Conservation (phyloP, 1,140 invertebrate genomes). For the Papilio aristodemus region DNA sequence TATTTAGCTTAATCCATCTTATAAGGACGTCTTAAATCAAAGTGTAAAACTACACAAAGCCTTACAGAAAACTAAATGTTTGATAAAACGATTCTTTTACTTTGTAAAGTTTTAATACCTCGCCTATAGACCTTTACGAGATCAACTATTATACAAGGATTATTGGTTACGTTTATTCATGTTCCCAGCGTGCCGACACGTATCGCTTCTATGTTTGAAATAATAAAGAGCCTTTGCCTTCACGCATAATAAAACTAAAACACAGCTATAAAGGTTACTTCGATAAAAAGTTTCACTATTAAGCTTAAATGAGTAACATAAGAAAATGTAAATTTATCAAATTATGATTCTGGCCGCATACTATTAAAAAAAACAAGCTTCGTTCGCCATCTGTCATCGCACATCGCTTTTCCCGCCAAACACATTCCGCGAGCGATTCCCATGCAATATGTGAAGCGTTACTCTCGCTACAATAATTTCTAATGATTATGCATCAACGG, state of each 20-base stretch:
- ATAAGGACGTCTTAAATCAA: neutral
- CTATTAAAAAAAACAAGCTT: constrained; percentile 38
- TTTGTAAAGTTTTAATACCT: constrained; percentile 38
- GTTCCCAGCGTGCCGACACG: constrained; percentile 65
- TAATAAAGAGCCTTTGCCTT: constrained; percentile 31
- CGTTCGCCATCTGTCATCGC: constrained; percentile 49
- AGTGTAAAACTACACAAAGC: neutral
- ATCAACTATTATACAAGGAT: constrained; percentile 53
- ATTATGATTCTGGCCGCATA: neutral
- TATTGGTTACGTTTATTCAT: constrained; percentile 55
- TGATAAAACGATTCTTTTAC: constrained; percentile 32
- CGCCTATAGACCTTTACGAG: constrained; percentile 40
- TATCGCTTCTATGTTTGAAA: constrained; percentile 38
- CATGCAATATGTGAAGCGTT: constrained; percentile 54
- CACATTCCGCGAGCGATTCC: constrained; percentile 53
- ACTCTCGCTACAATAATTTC: constrained; percentile 68
- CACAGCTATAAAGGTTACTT: constrained; percentile 15
- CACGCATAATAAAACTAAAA: constrained; percentile 29
- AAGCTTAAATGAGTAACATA: too few species aligned
- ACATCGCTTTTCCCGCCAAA: constrained; percentile 64
- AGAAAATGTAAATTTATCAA: neutral
- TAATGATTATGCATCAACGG: constrained; percentile 74
- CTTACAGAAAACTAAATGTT: neutral
- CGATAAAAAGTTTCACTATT: neutral
- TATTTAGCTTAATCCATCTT: constrained; percentile 45